phyloP scores from a whole-genome alignment of 2,888 invertebrate species.

The Morpho achilles region DNA sequence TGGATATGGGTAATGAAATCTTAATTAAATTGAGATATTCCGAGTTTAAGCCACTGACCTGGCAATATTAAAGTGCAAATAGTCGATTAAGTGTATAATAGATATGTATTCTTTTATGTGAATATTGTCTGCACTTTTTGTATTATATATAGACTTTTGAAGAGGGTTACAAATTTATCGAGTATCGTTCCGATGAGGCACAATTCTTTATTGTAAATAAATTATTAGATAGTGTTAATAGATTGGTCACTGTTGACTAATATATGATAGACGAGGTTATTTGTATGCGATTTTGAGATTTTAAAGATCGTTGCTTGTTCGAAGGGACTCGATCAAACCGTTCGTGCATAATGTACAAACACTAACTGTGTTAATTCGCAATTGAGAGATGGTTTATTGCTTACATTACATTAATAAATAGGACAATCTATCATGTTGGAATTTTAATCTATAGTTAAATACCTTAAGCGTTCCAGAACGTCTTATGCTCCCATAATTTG shows the following conservation, averaged over 20 bases:
- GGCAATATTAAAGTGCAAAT: conserved; percentile 77
- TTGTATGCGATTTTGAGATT: conserved; percentile 30
- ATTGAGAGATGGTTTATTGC: conserved; percentile 51
- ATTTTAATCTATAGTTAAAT: conserved; percentile 41
- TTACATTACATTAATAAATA: conserved; percentile 45
- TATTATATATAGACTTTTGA: conserved; percentile 54
- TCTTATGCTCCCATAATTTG: conserved; percentile 9
- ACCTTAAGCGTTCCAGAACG: conserved; percentile 18
- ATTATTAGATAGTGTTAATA: conserved; percentile 61
- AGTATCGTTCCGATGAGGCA: conserved; percentile 67
- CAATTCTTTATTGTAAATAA: conserved; percentile 74
- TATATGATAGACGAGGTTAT: conserved; percentile 38
- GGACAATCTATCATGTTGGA: conserved; percentile 53
- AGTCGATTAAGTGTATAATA: conserved; percentile 70
- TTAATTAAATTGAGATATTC: conserved; percentile 75
- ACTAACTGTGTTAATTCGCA: conserved; percentile 33
- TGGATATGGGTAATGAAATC: conserved; percentile 68
- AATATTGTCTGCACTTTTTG: conserved; percentile 74
- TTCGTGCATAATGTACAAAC: conserved; percentile 50
- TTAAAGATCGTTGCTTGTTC: conserved; percentile 35
- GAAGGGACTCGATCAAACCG: conserved; percentile 35
- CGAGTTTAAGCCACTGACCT: conserved; percentile 74
- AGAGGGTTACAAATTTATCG: conserved; percentile 58
- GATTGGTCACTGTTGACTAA: conserved; percentile 53
- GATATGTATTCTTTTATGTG: conserved; percentile 68